Percentiles rank a stretch among this genome's conserved stretches.
Conservation (phyloP, 2,113 vertebrate species). For the Ovibos moschatus region DNA sequence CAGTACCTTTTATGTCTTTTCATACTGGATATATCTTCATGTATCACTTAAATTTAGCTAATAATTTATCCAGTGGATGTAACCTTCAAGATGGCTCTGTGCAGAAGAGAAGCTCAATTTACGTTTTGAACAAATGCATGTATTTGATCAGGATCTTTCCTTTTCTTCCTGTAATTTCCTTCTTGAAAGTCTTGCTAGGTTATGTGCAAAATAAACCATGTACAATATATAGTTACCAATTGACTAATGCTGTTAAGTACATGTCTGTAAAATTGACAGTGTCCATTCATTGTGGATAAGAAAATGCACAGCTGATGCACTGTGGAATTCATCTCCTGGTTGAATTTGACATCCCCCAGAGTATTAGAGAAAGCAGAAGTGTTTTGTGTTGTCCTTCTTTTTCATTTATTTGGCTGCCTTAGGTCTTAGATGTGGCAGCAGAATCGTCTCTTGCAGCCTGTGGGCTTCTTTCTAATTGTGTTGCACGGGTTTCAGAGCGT, state of each 20-base stretch:
- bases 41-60: background rate
- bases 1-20: background rate
- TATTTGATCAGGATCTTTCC: background rate
- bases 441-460: background rate
- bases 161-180: background rate
- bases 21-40: background rate
- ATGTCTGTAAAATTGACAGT: slow-evolving; percentile 9
- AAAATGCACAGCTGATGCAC: background rate
- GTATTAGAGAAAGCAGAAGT: background rate
- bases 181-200: background rate
- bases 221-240: background rate
- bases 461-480: background rate
- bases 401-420: background rate
- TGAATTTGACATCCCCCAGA: background rate
- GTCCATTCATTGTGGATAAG: background rate
- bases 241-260: background rate
- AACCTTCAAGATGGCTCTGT: background rate
- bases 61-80: background rate
- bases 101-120: background rate
- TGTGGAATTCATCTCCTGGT: background rate
- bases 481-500: background rate
- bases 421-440: background rate
- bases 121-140: background rate
- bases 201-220: background rate
- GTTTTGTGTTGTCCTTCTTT: background rate